Evolutionary conservation across 2,113 vertebrate genomes (phyloP).

Genomic region (Takifugu bimaculatus): DNA sequence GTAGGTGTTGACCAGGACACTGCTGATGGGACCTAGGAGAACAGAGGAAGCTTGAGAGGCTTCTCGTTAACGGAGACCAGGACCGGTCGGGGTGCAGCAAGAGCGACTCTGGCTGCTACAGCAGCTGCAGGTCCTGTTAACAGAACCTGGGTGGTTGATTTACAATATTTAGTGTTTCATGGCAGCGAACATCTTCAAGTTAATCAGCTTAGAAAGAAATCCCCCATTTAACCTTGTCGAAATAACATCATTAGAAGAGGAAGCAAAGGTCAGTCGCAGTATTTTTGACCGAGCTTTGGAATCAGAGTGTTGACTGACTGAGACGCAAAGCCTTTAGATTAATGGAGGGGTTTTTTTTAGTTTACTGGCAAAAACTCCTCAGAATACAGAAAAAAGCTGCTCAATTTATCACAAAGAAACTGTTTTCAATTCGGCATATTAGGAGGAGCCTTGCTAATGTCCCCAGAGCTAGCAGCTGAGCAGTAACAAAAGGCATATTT

Average conservation of each 20-base stretch:
- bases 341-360: too few species aligned
- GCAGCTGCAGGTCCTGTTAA: conserved; percentile 35
- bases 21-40: conserved; percentile 88
- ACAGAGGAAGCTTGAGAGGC: neutral
- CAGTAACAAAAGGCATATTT: too few species aligned
- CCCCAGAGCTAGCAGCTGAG: too few species aligned
- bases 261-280: neutral
- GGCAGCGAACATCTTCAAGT: neutral
- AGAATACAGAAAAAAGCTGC: too few species aligned
- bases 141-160: neutral
- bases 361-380: too few species aligned
- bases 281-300: neutral
- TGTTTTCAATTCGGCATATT: too few species aligned
- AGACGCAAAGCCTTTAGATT: too few species aligned
- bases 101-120: conserved; percentile 5
- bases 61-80: conserved; percentile 13
- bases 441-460: too few species aligned
- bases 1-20: conserved; percentile 91
- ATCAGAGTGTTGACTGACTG: too few species aligned
- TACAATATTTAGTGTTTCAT: neutral
- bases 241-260: conserved; percentile 7
- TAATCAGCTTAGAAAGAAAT: conserved; percentile 2
- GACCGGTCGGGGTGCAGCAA: conserved; percentile 19
- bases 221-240: conserved; percentile 3
- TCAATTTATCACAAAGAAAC: too few species aligned